phyloP scores from a whole-genome alignment of 2,113 vertebrate species.

The Chiloscyllium plagiosum region DNA sequence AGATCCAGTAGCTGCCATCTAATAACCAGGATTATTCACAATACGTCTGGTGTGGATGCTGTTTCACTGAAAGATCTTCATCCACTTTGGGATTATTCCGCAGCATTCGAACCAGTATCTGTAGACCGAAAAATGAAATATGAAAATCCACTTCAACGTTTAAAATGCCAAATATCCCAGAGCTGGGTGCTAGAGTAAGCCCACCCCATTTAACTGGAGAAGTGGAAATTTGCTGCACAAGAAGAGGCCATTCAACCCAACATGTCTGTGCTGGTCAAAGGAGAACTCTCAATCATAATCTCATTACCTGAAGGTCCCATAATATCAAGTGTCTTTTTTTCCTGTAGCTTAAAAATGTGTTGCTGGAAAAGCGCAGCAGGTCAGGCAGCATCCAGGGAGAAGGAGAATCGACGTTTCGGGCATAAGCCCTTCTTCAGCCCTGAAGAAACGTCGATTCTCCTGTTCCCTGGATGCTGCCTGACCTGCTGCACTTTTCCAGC shows the following conservation, averaged over 20 bases:
- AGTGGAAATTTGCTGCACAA: not conserved
- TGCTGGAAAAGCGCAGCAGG: no score
- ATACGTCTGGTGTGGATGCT: constrained; percentile 66
- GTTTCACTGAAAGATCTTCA: constrained; percentile 53
- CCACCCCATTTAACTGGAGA: not conserved
- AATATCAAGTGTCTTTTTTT: not conserved
- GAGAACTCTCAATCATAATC: not conserved
- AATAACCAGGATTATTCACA: constrained; percentile 66
- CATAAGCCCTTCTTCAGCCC: no score
- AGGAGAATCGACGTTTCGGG: no score
- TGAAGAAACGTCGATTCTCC: no score
- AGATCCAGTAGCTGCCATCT: not conserved
- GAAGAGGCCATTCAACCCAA: not conserved
- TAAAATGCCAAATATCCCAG: not conserved
- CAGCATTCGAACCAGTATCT: constrained; percentile 80
- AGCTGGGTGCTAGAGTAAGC: not conserved
- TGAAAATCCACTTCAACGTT: constrained; percentile 33
- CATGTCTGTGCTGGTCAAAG: not conserved
- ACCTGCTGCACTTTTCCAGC: no score
- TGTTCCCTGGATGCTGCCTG: no score
- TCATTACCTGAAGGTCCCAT: no score
- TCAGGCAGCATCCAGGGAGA: no score
- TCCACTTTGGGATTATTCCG: constrained; percentile 62
- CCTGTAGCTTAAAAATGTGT: no score
- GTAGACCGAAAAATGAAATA: constrained; percentile 44